A percentile compares a stretch with the other conserved stretches of the same genome.
phyloP scores from a whole-genome alignment of 1,140 invertebrate species.

The Camponotus pennsylvanicus region DNA sequence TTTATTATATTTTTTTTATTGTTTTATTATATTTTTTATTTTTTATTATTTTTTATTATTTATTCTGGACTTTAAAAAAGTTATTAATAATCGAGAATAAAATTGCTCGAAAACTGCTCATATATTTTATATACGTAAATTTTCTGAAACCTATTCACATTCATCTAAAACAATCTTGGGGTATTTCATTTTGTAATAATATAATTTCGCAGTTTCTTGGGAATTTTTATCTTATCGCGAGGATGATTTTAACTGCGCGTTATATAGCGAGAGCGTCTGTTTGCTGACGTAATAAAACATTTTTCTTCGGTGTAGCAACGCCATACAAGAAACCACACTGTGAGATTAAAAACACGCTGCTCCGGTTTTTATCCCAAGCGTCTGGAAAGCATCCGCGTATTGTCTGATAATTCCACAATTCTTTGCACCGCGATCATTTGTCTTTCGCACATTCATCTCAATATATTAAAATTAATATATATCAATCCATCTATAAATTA shows the following conservation, averaged over 20 bases:
- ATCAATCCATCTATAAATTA: not conserved
- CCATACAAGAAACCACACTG: not conserved
- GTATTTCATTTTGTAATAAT: not conserved
- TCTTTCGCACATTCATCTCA: not conserved
- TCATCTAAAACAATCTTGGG: not conserved
- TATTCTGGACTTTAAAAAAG: not conserved
- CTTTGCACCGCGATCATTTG: not conserved
- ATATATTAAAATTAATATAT: too few relatives aligned
- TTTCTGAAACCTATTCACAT: not conserved
- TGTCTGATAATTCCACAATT: slow-evolving; percentile 4
- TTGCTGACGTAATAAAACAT: slow-evolving; percentile 24
- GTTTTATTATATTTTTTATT: not conserved
- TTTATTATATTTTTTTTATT: too few relatives aligned
- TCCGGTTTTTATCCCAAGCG: slow-evolving; percentile 7
- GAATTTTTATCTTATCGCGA: slow-evolving; percentile 2
- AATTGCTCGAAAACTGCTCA: not conserved
- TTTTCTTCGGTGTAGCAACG: not conserved
- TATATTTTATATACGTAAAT: not conserved
- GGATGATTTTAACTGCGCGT: not conserved
- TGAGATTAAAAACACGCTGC: slow-evolving; percentile 6
- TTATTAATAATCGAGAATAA: not conserved
- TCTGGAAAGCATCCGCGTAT: slow-evolving; percentile 3
- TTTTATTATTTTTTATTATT: not conserved
- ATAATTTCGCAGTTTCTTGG: not conserved
- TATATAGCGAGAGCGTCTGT: not conserved